Percentiles rank a stretch among this genome's conserved stretches.
phyloP scores from a whole-genome alignment of 2,888 invertebrate species.

The Teleiodes luculella region DNA sequence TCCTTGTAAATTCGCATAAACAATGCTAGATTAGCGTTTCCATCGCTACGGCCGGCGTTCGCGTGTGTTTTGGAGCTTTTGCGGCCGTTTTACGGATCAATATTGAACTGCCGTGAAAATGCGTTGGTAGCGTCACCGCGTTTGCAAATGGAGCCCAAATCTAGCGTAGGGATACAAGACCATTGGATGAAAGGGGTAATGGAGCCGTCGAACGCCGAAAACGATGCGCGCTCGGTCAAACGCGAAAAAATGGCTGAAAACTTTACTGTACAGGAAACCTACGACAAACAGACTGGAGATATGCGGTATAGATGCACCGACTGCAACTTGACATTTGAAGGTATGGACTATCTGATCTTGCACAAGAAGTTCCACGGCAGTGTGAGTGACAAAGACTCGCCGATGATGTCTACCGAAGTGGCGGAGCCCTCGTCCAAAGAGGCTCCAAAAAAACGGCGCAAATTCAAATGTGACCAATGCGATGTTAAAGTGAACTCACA shows the following conservation, averaged over 20 bases:
- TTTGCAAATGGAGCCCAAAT: slow-evolving; percentile 66
- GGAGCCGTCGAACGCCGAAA: slow-evolving; percentile 68
- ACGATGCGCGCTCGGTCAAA: slow-evolving; percentile 60
- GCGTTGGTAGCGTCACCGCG: slow-evolving; percentile 48
- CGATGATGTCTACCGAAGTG: slow-evolving; percentile 50
- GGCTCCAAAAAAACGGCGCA: slow-evolving; percentile 63
- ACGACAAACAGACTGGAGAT: slow-evolving; percentile 56
- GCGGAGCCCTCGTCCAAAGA: slow-evolving; percentile 36
- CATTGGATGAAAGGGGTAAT: slow-evolving; percentile 76
- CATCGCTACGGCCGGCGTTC: slow-evolving; percentile 36
- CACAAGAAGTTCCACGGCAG: slow-evolving; percentile 71
- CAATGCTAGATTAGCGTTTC: slow-evolving; percentile 56
- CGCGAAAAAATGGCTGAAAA: slow-evolving; percentile 70
- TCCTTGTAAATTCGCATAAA: slow-evolving; percentile 59
- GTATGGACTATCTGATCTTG: slow-evolving; percentile 64
- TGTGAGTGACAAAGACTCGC: slow-evolving; percentile 57
- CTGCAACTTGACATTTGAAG: slow-evolving; percentile 68
- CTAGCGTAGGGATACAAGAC: slow-evolving; percentile 63
- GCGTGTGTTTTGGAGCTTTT: slow-evolving; percentile 39
- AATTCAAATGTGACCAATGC: slow-evolving; percentile 69
- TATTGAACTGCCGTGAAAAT: slow-evolving; percentile 46
- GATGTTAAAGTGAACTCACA: slow-evolving; percentile 73
- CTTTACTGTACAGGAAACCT: slow-evolving; percentile 55
- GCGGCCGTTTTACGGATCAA: slow-evolving; percentile 56
- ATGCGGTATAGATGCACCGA: slow-evolving; percentile 62